Conservation (phyloP, 2,113 vertebrate genomes). For the Trogon melanurus region DNA sequence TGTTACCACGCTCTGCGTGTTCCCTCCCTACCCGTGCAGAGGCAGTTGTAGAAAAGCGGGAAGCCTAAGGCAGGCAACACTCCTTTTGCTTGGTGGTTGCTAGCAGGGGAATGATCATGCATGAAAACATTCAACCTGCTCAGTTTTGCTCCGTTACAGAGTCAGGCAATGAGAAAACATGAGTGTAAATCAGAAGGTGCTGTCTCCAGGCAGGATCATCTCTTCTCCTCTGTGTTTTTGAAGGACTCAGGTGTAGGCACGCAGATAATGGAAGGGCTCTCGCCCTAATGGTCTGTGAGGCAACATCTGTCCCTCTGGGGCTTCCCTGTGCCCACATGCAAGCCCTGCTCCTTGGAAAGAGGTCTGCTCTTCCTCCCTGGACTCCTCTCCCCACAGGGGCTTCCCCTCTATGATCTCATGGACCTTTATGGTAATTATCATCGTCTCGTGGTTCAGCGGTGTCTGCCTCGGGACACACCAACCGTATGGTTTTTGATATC, state of each 20-base stretch:
- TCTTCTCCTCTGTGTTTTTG: neutral
- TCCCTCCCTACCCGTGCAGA: rapidly evolving
- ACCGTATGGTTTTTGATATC: neutral
- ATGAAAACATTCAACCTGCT: neutral
- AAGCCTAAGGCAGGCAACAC: rapidly evolving
- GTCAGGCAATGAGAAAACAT: neutral
- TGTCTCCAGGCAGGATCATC: neutral
- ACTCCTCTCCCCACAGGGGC: neutral
- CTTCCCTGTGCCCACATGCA: neutral
- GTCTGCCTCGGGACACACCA: neutral
- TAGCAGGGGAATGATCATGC: neutral
- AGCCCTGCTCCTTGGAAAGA: neutral
- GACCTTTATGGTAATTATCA: neutral
- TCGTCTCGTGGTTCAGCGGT: neutral
- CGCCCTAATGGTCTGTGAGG: neutral
- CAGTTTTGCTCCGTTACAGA: neutral
- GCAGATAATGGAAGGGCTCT: neutral
- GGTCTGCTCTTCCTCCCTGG: neutral
- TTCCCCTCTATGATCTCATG: neutral
- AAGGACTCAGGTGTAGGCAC: neutral
- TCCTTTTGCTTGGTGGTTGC: neutral
- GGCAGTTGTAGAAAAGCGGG: neutral
- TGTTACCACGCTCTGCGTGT: rapidly evolving
- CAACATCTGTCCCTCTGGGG: neutral
- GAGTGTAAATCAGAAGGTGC: neutral